Conservation (phyloP, 1,140 invertebrate species). For the Drosophila nannoptera region DNA sequence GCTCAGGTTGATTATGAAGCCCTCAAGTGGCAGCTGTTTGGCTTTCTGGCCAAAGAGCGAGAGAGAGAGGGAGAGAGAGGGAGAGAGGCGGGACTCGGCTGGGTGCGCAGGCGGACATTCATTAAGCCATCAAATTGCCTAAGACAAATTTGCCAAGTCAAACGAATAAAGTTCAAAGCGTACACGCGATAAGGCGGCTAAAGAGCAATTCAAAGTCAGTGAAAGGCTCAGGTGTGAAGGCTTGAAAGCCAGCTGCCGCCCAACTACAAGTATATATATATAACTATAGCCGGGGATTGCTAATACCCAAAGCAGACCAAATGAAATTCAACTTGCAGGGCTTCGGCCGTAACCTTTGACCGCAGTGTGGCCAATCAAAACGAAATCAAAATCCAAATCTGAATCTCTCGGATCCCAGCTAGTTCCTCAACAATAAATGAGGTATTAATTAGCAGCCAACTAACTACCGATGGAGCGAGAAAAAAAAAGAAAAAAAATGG, state of each 20-base stretch:
- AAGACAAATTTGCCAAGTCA: constrained; percentile 73
- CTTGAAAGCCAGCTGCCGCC: neutral
- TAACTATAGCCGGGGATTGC: neutral
- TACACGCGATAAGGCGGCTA: neutral
- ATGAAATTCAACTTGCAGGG: neutral
- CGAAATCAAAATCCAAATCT: constrained; percentile 19
- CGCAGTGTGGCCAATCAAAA: constrained; percentile 27
- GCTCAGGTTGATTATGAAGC: constrained; percentile 53
- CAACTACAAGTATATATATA: neutral
- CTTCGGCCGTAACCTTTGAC: constrained; percentile 11
- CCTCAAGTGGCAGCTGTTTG: constrained; percentile 44
- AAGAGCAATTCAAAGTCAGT: constrained; percentile 3
- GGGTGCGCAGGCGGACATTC: constrained; percentile 61
- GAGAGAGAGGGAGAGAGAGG: too few species aligned
- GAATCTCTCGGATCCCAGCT: constrained; percentile 32
- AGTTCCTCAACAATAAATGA: constrained; percentile 58
- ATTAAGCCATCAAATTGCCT: constrained; percentile 74
- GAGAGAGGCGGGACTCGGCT: constrained; percentile 49
- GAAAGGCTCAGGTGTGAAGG: neutral
- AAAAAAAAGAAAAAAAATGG: too few species aligned
- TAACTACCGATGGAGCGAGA: constrained; percentile 29
- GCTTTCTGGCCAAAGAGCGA: constrained; percentile 72
- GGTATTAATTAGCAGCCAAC: constrained; percentile 74
- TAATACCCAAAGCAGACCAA: neutral
- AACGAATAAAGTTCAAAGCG: constrained; percentile 56